These are phyloP conservation scores for Hypotaenidia philippensis DNA, from an alignment of 2,797 vertebrate genomes.

Conservation along the genomic window DNA sequence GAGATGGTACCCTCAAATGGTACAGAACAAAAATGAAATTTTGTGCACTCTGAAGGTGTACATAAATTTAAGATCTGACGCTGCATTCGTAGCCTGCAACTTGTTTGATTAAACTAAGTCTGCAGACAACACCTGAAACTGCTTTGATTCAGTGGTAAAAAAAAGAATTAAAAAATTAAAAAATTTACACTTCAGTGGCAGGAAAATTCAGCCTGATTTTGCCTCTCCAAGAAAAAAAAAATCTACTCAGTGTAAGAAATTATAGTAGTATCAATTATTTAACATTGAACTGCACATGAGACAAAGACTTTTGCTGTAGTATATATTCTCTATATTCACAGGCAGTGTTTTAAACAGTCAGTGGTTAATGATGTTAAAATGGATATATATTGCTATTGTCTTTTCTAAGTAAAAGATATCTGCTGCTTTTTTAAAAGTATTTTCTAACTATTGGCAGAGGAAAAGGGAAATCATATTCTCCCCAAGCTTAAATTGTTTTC, in stretches of 20 bases:
- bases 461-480: not conserved
- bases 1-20: not conserved
- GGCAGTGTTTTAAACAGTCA: not conserved
- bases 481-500: not conserved
- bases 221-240: not conserved
- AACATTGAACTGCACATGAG: not conserved
- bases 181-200: not conserved
- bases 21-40: not conserved
- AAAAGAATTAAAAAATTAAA: not conserved
- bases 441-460: not conserved
- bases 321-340: not conserved
- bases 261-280: not conserved
- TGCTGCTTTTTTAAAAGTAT: not conserved
- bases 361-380: not conserved
- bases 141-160: not conserved
- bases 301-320: not conserved
- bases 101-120: not conserved
- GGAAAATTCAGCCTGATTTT: not conserved
- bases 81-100: not conserved
- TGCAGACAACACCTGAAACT: not conserved
- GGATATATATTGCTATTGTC: not conserved
- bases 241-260: not conserved
- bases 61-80: not conserved
- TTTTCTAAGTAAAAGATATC: not conserved
- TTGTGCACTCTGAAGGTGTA: not conserved